A percentile compares a stretch with the other conserved stretches of the same genome.
Evolutionary conservation across 2,888 invertebrate genomes (phyloP).

Genomic region (Altica lythri): DNA sequence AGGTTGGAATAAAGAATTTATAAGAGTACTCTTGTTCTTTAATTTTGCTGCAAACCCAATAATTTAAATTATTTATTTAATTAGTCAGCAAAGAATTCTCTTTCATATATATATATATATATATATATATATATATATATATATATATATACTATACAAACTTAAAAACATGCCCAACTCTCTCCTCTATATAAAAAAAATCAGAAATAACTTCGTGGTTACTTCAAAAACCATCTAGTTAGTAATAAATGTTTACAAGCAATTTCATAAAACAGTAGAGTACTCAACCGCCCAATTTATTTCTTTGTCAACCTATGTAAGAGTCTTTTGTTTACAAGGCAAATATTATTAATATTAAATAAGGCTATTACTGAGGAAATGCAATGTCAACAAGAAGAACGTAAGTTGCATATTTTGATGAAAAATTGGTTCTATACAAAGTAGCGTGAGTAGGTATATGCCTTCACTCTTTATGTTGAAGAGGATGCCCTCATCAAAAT

Average conservation of each 20-base stretch:
- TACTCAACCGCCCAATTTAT: slow-evolving; percentile 1
- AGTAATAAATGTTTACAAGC: not conserved
- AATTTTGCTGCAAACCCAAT: too few relatives aligned
- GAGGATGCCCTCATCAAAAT: not conserved
- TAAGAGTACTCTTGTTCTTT: too few relatives aligned
- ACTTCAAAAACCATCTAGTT: not conserved
- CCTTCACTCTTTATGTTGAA: too few relatives aligned
- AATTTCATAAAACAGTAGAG: not conserved
- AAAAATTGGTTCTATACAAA: not conserved
- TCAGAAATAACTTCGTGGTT: not conserved
- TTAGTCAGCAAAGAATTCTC: too few relatives aligned
- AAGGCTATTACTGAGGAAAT: slow-evolving; percentile 11
- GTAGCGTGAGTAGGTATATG: too few relatives aligned
- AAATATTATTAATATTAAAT: slow-evolving; percentile 20
- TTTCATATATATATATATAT: too few relatives aligned
- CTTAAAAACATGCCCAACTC: not conserved
- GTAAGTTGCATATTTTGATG: not conserved
- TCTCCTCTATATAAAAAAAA: too few relatives aligned
- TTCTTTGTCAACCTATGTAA: slow-evolving; percentile 2
- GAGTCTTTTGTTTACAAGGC: not conserved
- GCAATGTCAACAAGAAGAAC: slow-evolving; percentile 11
- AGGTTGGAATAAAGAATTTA: too few relatives aligned
- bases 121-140: too few relatives aligned
- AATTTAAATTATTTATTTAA: too few relatives aligned
- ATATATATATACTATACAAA: too few relatives aligned